Conservation (phyloP, 2,113 vertebrate genomes). For the Noctilio leporinus region DNA sequence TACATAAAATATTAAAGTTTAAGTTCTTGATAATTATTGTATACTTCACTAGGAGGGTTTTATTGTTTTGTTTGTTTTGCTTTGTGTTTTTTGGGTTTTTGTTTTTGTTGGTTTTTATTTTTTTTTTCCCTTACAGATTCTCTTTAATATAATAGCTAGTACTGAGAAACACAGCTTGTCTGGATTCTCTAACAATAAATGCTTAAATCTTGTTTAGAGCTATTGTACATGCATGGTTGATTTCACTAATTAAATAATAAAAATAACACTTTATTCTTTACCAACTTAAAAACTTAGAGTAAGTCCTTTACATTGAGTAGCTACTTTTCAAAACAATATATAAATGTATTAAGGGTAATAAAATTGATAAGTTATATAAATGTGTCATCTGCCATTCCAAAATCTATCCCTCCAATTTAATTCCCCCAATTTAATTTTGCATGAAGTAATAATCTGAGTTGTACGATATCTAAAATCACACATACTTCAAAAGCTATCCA, state of each 20-base stretch:
- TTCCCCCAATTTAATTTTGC: neutral
- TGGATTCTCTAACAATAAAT: neutral
- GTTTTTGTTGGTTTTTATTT: no score
- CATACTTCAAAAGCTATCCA: neutral
- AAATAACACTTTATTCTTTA: neutral
- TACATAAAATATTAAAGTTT: neutral
- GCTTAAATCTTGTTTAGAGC: neutral
- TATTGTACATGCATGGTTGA: neutral
- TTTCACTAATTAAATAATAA: neutral
- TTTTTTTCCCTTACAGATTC: neutral
- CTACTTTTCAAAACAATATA: neutral
- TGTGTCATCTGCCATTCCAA: neutral
- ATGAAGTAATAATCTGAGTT: neutral
- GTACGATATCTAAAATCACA: neutral
- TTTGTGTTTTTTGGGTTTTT: no score
- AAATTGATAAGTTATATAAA: neutral
- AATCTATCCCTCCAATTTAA: neutral
- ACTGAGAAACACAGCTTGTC: neutral
- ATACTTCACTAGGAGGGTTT: neutral
- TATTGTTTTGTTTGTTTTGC: no score
- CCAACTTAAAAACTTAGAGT: neutral
- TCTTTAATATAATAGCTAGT: neutral
- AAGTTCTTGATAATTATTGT: neutral
- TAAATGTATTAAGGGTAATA: neutral
- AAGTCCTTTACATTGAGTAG: conserved; percentile 1